These are phyloP conservation scores for Reticulitermes speratus DNA, from an alignment of 1,140 invertebrate genomes.

Conservation along the genomic window DNA sequence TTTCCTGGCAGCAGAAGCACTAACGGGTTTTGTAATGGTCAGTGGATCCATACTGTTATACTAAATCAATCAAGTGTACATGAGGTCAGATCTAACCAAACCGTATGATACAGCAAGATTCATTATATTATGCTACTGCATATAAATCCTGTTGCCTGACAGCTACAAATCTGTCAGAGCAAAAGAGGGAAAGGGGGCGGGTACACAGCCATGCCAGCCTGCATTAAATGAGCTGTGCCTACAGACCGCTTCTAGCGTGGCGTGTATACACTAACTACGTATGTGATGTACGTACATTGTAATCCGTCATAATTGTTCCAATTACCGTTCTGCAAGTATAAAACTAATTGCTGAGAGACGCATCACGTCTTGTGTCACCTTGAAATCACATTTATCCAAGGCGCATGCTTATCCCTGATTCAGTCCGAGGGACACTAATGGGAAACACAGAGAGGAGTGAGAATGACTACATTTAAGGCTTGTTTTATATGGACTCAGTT, in stretches of 20 bases:
- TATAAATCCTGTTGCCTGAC: neutral
- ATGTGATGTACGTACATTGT: neutral
- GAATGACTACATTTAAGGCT: too few relatives aligned
- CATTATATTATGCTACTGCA: neutral
- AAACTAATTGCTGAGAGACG: neutral
- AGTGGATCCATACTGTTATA: neutral
- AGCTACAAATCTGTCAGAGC: slow-evolving; percentile 14
- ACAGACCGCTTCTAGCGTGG: neutral
- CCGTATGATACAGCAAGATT: slow-evolving; percentile 4
- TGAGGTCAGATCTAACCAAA: slow-evolving; percentile 11
- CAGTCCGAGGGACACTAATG: too few relatives aligned
- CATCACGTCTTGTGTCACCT: too few relatives aligned
- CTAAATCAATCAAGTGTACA: slow-evolving; percentile 19
- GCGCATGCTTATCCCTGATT: too few relatives aligned
- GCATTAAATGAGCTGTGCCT: neutral
- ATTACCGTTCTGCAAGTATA: neutral
- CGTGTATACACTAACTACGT: neutral
- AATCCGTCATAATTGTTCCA: neutral
- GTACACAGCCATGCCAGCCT: neutral
- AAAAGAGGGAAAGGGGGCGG: neutral
- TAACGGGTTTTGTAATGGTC: neutral
- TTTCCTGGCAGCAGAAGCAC: neutral
- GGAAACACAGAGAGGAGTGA: too few relatives aligned
- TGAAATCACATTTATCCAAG: too few relatives aligned
- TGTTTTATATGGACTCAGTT: too few relatives aligned